Percentiles rank a stretch among this genome's conserved stretches.
These are phyloP conservation scores for Macrostomum cliftonense DNA, from an alignment of 2,888 invertebrate species.

Conservation along the genomic window DNA sequence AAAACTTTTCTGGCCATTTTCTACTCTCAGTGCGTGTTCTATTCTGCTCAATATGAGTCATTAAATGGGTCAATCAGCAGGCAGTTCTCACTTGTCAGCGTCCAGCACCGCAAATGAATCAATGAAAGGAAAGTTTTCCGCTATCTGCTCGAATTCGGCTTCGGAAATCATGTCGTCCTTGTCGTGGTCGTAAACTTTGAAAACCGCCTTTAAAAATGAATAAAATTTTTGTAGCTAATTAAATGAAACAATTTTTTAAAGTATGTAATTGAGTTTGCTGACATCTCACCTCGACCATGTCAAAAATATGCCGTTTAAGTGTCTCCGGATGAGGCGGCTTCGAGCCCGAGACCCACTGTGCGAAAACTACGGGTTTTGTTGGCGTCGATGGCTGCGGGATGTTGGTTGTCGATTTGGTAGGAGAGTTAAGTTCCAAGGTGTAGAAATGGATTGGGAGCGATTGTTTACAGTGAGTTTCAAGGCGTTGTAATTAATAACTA, in stretches of 20 bases:
- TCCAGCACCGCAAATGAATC: constrained; percentile 44
- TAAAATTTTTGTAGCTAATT: too few relatives aligned
- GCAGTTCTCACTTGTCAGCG: constrained; percentile 43
- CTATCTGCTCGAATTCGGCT: constrained; percentile 43
- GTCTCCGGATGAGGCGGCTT: constrained; percentile 42
- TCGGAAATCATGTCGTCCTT: constrained; percentile 43
- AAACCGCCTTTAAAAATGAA: constrained; percentile 40
- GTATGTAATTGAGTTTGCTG: too few relatives aligned
- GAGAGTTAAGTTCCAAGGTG: too few relatives aligned
- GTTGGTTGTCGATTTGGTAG: too few relatives aligned
- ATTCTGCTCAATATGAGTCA: too few relatives aligned
- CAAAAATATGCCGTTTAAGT: constrained; percentile 43
- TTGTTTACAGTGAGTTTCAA: too few relatives aligned
- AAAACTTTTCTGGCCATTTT: too few relatives aligned
- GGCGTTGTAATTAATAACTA: too few relatives aligned
- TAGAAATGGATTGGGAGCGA: too few relatives aligned
- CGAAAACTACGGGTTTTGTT: constrained; percentile 40
- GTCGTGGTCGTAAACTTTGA: constrained; percentile 45
- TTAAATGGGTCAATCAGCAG: too few relatives aligned
- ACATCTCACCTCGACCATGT: constrained; percentile 43
- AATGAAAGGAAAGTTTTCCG: constrained; percentile 45
- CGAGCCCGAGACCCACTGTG: constrained; percentile 43
- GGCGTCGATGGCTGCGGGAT: constrained; percentile 18
- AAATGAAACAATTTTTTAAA: too few relatives aligned
- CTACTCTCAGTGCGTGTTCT: too few relatives aligned